Conservation (phyloP, 2,888 invertebrate species). For the Gastracanthus pulcherrimus region DNA sequence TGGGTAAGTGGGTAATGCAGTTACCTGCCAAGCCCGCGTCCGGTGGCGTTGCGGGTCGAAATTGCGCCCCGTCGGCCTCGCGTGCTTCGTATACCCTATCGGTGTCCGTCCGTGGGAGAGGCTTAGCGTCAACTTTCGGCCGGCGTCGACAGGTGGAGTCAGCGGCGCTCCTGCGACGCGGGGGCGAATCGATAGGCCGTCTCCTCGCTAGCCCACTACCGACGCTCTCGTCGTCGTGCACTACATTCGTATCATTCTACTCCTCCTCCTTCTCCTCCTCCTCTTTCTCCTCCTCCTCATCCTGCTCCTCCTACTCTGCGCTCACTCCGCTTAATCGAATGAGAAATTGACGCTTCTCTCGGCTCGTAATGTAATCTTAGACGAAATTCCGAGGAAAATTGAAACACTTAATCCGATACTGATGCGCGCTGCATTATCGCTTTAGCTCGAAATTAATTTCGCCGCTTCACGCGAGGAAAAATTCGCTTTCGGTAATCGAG, state of each 20-base stretch:
- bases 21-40: neutral
- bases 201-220: neutral
- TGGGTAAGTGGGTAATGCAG: conserved; percentile 20
- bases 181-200: conserved; percentile 17
- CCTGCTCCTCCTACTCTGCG: neutral
- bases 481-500: neutral
- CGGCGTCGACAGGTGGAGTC: conserved; percentile 21
- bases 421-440: conserved; percentile 36
- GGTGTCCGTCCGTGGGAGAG: neutral
- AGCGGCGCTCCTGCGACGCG: neutral
- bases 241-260: neutral
- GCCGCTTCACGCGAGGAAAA: neutral
- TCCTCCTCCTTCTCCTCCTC: neutral
- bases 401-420: conserved; percentile 49
- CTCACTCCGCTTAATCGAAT: conserved; percentile 49
- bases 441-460: conserved; percentile 31
- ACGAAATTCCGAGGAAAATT: conserved; percentile 50
- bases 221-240: neutral
- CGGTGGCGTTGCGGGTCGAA: neutral
- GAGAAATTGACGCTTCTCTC: conserved; percentile 51
- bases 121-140: neutral
- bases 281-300: neutral
- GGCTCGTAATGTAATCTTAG: conserved; percentile 52
- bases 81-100: too few relatives aligned
- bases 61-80: neutral